phyloP scores from a whole-genome alignment of 2,888 invertebrate genomes.

The Agrochola lota region DNA sequence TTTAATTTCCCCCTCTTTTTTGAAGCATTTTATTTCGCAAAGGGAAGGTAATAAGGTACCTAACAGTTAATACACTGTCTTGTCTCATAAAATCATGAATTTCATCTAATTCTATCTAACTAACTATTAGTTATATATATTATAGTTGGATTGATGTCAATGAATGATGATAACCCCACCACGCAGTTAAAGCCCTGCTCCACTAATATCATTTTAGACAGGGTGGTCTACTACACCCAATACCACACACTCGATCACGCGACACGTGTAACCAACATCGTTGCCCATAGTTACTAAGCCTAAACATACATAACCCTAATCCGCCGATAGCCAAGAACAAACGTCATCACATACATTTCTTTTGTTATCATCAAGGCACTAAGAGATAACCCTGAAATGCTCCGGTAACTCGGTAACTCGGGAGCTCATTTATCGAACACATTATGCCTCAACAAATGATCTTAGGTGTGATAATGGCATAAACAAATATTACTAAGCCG shows the following conservation, averaged over 20 bases:
- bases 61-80: conserved; percentile 13
- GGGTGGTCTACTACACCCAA: background rate
- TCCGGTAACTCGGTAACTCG: conserved; percentile 55
- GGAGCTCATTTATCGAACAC: conserved; percentile 56
- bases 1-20: conserved; percentile 13
- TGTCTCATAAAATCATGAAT: background rate
- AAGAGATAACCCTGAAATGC: conserved; percentile 56
- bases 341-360: conserved; percentile 50
- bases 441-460: conserved; percentile 61
- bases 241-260: conserved; percentile 19
- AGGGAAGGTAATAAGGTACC: background rate
- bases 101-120: background rate
- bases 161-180: background rate
- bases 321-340: conserved; percentile 41
- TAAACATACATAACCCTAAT: conserved; percentile 45
- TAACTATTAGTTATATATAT: background rate
- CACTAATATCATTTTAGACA: background rate
- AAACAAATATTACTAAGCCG: conserved; percentile 62
- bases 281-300: conserved; percentile 20
- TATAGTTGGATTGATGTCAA: background rate
- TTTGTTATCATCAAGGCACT: conserved; percentile 31
- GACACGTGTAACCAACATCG: conserved; percentile 6
- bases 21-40: conserved; percentile 3
- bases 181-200: background rate
- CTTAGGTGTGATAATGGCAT: conserved; percentile 62